Conservation (phyloP, 2,797 vertebrate genomes). For the Phrynocephalus forsythii region DNA sequence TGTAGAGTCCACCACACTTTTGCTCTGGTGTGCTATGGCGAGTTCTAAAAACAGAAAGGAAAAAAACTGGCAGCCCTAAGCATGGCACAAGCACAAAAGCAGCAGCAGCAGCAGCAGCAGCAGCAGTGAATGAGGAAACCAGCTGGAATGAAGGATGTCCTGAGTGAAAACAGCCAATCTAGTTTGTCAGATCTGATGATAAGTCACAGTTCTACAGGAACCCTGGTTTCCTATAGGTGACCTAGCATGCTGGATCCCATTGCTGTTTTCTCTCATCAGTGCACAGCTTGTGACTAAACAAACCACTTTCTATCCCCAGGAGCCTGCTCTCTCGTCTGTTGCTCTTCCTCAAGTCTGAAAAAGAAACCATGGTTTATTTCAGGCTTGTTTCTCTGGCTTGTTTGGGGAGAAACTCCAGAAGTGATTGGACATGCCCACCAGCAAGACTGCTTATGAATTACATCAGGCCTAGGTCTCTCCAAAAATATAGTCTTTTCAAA, state of each 20-base stretch:
- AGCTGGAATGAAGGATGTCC: neutral
- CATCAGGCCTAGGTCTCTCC: neutral
- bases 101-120: neutral
- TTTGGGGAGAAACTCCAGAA: neutral
- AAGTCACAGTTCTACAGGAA: neutral
- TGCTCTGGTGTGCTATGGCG: slow-evolving; percentile 8
- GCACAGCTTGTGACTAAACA: too few relatives aligned
- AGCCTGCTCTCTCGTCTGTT: neutral
- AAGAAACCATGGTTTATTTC: neutral
- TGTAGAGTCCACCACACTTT: slow-evolving; percentile 52
- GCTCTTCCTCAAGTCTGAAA: neutral
- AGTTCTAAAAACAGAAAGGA: slow-evolving; percentile 13
- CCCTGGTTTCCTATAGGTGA: neutral
- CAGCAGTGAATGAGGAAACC: neutral
- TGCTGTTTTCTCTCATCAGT: neutral
- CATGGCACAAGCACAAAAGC: neutral
- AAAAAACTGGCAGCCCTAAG: neutral
- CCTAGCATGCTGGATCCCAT: neutral
- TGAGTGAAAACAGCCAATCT: neutral
- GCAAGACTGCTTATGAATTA: neutral
- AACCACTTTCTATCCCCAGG: too few relatives aligned
- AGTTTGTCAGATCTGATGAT: neutral
- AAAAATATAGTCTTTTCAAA: neutral
- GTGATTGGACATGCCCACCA: neutral
- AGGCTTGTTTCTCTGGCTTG: neutral